Conservation (phyloP, 2,797 vertebrate species). For the Lepilemur septentrionalis region DNA sequence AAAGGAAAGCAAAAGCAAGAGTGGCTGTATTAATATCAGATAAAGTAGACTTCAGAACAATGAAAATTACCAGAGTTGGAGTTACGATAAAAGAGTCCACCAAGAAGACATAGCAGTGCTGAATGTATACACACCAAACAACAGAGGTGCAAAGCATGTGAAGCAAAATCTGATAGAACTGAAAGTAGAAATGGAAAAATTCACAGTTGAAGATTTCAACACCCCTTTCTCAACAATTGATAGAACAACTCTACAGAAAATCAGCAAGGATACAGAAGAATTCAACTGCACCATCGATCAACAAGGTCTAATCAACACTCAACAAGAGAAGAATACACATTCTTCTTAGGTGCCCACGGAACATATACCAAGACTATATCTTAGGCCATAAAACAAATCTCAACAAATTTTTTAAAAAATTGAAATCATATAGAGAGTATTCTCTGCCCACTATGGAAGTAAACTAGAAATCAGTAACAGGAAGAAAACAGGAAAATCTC, state of each 20-base stretch:
- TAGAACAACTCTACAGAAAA: not conserved
- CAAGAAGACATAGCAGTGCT: not conserved
- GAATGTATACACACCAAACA: not conserved
- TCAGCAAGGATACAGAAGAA: not conserved
- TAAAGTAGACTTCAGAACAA: not conserved
- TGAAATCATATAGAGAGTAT: not conserved
- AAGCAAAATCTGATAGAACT: not conserved
- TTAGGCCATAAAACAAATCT: not conserved
- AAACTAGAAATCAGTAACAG: not conserved
- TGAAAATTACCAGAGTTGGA: not conserved
- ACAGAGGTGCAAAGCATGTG: not conserved
- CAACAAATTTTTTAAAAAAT: not conserved
- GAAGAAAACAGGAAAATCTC: not conserved
- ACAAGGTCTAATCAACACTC: not conserved
- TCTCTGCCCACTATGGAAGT: not conserved
- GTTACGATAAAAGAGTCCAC: not conserved
- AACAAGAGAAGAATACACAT: not conserved
- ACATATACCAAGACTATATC: not conserved
- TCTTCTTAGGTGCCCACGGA: not conserved
- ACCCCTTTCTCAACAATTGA: not conserved
- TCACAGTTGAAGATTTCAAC: not conserved
- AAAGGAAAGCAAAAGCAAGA: not conserved
- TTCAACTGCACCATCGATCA: not conserved
- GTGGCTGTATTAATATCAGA: not conserved
- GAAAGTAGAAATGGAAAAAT: not conserved